phyloP scores from a whole-genome alignment of 2,113 vertebrate species.

The Formicarius rufipectus region DNA sequence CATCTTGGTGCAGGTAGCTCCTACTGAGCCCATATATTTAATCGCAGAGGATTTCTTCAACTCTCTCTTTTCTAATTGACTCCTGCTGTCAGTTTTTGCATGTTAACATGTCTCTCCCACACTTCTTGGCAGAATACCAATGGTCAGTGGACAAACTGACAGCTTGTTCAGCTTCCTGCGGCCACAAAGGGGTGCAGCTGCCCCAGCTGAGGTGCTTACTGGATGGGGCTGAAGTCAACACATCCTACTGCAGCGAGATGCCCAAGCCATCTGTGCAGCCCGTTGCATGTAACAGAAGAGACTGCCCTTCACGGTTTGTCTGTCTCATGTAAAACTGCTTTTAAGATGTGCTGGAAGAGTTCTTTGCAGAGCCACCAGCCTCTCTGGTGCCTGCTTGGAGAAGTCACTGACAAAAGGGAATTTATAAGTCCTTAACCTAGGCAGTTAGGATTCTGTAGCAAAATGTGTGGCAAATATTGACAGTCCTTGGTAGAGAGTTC shows the following conservation, averaged over 20 bases:
- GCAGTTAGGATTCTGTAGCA: neutral
- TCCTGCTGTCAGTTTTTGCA: neutral
- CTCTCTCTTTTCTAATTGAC: neutral
- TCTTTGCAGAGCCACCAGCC: neutral
- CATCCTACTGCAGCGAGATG: slow-evolving; percentile 72
- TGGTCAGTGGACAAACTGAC: slow-evolving; percentile 75
- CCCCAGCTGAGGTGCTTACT: slow-evolving; percentile 78
- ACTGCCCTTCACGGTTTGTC: slow-evolving; percentile 85
- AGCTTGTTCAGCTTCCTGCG: slow-evolving; percentile 78
- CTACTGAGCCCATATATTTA: neutral
- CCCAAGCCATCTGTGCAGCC: slow-evolving; percentile 73
- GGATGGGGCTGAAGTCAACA: slow-evolving; percentile 63
- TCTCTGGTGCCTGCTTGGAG: neutral
- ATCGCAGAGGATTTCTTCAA: neutral
- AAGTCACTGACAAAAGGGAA: neutral
- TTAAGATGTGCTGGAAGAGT: neutral
- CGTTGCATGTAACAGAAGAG: slow-evolving; percentile 81
- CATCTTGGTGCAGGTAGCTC: neutral
- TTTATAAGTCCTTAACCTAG: neutral
- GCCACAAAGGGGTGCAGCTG: slow-evolving; percentile 74
- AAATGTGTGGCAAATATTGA: neutral
- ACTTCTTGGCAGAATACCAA: slow-evolving; percentile 68
- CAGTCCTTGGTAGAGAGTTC: neutral
- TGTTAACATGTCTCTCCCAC: neutral
- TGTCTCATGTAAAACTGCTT: neutral